These are phyloP conservation scores for Tetranychus urticae DNA, from an alignment of 1,140 invertebrate species.

Conservation along the genomic window DNA sequence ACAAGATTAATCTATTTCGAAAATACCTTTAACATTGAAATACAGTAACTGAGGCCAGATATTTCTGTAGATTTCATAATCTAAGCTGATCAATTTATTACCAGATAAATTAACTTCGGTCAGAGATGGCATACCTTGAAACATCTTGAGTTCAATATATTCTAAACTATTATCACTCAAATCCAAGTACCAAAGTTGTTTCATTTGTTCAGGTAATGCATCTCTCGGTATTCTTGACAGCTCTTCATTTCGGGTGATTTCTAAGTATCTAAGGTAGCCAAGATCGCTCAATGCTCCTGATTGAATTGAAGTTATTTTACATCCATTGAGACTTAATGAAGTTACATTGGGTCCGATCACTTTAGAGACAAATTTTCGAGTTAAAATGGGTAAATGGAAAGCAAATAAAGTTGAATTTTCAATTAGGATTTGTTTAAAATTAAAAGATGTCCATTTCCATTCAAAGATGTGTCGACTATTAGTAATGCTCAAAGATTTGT, in stretches of 20 bases:
- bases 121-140: neutral
- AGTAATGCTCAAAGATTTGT: neutral
- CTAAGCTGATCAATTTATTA: neutral
- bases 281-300: neutral
- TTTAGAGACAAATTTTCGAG: neutral
- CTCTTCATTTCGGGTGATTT: neutral
- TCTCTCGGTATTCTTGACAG: neutral
- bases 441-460: neutral
- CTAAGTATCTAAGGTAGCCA: neutral
- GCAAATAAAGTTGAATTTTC: neutral
- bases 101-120: neutral
- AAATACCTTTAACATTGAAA: neutral
- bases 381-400: neutral
- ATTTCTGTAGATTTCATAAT: neutral
- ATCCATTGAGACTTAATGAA: neutral
- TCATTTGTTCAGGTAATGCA: neutral
- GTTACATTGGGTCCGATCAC: neutral
- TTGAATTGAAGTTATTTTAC: neutral
- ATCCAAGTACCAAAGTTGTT: neutral
- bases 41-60: neutral
- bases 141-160: neutral
- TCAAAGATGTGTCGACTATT: neutral
- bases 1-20: too few relatives aligned
- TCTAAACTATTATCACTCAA: neutral
- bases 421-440: neutral